Percentiles rank a stretch among this genome's conserved stretches.
Conservation (phyloP, 2,888 invertebrate genomes). For the Acrocyrtus sp. region DNA sequence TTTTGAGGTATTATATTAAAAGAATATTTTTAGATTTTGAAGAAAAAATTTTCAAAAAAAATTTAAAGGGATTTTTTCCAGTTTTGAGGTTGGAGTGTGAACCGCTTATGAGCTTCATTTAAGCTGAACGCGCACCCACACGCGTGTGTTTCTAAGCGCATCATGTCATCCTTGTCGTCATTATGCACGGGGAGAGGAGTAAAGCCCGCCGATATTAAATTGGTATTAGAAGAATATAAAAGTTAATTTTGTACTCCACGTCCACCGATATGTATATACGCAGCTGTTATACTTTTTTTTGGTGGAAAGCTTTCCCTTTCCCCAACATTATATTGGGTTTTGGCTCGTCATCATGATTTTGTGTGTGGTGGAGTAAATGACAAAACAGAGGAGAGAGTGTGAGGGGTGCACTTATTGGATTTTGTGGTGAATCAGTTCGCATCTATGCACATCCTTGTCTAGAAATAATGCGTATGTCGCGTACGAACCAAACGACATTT, state of each 20-base stretch:
- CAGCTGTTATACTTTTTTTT: too few species aligned
- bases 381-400: slow-evolving; percentile 9
- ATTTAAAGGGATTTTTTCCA: too few species aligned
- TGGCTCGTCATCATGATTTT: slow-evolving; percentile 17
- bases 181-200: too few species aligned
- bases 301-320: neutral
- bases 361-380: slow-evolving; percentile 37
- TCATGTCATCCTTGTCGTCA: slow-evolving; percentile 5
- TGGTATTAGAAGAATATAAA: too few species aligned
- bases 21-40: too few species aligned
- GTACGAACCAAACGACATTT: too few species aligned
- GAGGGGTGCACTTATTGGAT: slow-evolving; percentile 52
- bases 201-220: slow-evolving; percentile 3
- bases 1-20: too few species aligned
- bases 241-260: too few species aligned
- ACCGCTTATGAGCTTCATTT: slow-evolving; percentile 19
- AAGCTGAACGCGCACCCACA: slow-evolving; percentile 13
- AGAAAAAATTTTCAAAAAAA: too few species aligned
- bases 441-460: slow-evolving; percentile 41
- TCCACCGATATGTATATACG: too few species aligned
- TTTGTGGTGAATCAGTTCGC: slow-evolving; percentile 52
- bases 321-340: neutral
- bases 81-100: slow-evolving; percentile 9
- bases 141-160: slow-evolving; percentile 4
- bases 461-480: slow-evolving; percentile 33